phyloP scores from a whole-genome alignment of 1,140 invertebrate genomes.

The Pseudachorutes palmiensis region DNA sequence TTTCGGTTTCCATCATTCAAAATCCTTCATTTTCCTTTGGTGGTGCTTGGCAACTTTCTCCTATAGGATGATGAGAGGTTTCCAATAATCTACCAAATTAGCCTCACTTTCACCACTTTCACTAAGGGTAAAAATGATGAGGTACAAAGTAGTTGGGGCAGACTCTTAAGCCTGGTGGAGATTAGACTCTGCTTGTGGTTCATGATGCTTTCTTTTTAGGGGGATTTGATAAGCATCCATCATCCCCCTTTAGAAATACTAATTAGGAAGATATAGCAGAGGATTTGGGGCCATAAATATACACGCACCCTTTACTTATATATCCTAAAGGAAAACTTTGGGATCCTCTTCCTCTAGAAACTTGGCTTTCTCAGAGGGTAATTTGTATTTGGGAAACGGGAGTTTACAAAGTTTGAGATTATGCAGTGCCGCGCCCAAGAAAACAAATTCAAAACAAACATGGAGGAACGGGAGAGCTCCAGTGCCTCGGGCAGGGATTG shows the following conservation, averaged over 20 bases:
- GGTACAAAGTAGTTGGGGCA: too few species aligned
- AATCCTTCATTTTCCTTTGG: background rate
- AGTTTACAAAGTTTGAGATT: background rate
- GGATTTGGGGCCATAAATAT: too few species aligned
- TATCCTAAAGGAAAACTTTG: too few species aligned
- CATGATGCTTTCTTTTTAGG: background rate
- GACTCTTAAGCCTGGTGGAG: too few species aligned
- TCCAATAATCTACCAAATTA: background rate
- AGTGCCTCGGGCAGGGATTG: background rate
- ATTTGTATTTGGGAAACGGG: conserved; percentile 3
- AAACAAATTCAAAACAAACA: background rate
- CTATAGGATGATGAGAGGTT: background rate
- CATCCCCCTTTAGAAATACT: conserved; percentile 7
- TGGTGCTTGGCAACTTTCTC: background rate
- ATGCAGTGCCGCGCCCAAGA: background rate
- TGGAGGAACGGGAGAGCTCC: background rate
- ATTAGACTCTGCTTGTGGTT: background rate
- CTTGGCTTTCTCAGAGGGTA: background rate
- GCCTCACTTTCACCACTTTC: background rate
- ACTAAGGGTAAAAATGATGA: background rate
- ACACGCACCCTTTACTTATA: too few species aligned
- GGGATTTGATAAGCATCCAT: background rate
- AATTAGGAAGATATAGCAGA: background rate
- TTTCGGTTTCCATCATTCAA: background rate
- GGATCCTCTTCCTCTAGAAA: too few species aligned